These are phyloP conservation scores for Paedocypris sp. DNA, from an alignment of 2,113 vertebrate species.

Conservation along the genomic window DNA sequence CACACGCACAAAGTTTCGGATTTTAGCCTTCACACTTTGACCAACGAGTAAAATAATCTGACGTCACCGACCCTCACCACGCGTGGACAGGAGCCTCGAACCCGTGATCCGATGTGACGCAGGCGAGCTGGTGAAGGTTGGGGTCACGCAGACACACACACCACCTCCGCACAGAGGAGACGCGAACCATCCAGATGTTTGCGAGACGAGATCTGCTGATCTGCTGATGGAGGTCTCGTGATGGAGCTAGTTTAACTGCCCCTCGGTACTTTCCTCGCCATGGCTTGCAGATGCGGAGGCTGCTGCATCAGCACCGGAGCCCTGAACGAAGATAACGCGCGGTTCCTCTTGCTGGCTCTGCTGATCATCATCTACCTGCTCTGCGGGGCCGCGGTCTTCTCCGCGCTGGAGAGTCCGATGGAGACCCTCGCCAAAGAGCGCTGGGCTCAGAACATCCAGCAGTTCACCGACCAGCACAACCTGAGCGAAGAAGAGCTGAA, in stretches of 20 bases:
- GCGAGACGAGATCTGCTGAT: no score
- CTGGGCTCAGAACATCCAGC: slow-evolving; percentile 63
- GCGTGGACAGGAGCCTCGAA: no score
- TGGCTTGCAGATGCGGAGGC: slow-evolving; percentile 58
- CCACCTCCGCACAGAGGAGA: not conserved
- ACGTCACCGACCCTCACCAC: no score
- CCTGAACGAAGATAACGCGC: slow-evolving; percentile 69
- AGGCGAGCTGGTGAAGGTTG: not conserved
- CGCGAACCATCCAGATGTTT: not conserved
- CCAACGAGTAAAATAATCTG: no score
- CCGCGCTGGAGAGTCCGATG: slow-evolving; percentile 66
- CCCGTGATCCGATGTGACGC: not conserved
- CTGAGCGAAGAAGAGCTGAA: slow-evolving; percentile 60
- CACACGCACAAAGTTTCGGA: no score
- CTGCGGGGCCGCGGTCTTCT: slow-evolving; percentile 57
- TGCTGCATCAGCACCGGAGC: slow-evolving; percentile 46
- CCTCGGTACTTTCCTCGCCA: no score
- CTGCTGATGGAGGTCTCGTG: no score
- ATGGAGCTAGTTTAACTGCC: no score
- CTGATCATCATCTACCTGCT: slow-evolving; percentile 67
- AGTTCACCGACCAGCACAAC: slow-evolving; percentile 65
- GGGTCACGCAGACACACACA: not conserved
- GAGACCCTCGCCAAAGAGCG: slow-evolving; percentile 61
- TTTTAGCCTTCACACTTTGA: no score
- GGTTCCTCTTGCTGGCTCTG: slow-evolving; percentile 65